Evolutionary conservation across 2,797 vertebrate species (phyloP), one percentile per base, ranked within the genome.

Genomic region (Lacerta bilineata): DNA sequence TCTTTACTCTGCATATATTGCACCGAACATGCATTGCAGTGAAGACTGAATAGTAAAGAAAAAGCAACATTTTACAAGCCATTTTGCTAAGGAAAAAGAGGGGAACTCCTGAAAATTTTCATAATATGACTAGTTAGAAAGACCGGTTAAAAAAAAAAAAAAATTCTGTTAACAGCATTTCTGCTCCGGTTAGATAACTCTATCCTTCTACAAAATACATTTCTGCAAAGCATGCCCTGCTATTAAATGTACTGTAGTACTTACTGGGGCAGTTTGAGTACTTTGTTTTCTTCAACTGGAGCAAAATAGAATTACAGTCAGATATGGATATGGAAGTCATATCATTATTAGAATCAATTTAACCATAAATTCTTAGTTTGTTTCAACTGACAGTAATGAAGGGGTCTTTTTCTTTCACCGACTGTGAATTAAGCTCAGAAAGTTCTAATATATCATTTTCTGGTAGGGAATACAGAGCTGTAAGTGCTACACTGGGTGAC

Each of bases 301-400:
- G 11, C 71, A 46, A 75, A n/a, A 36, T 27, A 55, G 33, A 33
- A 10, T 85, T 66, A 80, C n/a, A 85, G 23, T 88, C 25, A 50
- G 59, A 36, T 33, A 33, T 59, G 33, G 61, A 41, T 59, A 8
- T 33, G 15, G 78, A 59, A 86, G 69, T 9, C 23, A 86, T 82
- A 7, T 71, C 39, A 43, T 69, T 33, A 36, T 66, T 81, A 75
- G 77, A 85, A 85, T 80, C 41, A 68, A n/a, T 75, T 74, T 68
- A 86, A 76, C 11, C 11, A 36, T 33, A 76, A 25, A 66, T 29
- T 39, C 29, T 50, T 46, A 80, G 55, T 39, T 4, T 27, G 43
- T 84, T 66, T 85, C 76, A 82, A 39, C 33, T 64, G 75, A 80
- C 29, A 7, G 23, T 61, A 88, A 86, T 71, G n/a, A 86, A 80